Evolutionary conservation across 2,888 invertebrate species (phyloP).

Genomic region (Clunio marinus): DNA sequence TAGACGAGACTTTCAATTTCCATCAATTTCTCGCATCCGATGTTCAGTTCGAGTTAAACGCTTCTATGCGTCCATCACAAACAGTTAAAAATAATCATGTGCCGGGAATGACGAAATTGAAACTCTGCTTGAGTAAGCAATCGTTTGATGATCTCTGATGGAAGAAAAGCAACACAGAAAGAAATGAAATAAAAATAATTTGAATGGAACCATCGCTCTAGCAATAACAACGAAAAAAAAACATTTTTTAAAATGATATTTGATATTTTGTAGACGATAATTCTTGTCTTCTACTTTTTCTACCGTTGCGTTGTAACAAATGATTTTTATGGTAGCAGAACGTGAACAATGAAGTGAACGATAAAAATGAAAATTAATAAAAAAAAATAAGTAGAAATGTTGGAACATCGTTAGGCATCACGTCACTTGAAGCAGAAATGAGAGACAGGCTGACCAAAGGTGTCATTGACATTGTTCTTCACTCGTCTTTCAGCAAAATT

Average conservation of each 20-base stretch:
- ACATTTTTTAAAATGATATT: constrained; percentile 23
- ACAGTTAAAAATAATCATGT: background rate
- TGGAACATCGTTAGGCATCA: background rate
- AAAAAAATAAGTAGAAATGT: background rate
- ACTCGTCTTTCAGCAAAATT: too few relatives aligned
- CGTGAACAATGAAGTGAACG: background rate
- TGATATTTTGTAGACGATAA: constrained; percentile 27
- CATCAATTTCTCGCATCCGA: background rate
- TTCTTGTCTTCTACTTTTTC: too few relatives aligned
- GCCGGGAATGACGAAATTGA: background rate
- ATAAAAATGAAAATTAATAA: background rate
- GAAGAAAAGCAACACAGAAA: background rate
- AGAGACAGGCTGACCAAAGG: too few relatives aligned
- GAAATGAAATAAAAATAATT: background rate
- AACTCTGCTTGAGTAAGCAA: background rate
- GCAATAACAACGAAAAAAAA: background rate
- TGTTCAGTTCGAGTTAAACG: background rate
- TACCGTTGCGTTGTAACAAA: background rate
- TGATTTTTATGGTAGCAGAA: background rate
- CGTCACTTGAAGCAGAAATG: too few relatives aligned
- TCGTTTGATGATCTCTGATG: background rate
- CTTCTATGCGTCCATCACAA: background rate
- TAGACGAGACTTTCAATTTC: background rate
- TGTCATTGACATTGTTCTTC: too few relatives aligned
- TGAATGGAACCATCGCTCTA: constrained; percentile 3